Conservation (phyloP, 2,888 invertebrate species). For the Daptonema setosum region DNA sequence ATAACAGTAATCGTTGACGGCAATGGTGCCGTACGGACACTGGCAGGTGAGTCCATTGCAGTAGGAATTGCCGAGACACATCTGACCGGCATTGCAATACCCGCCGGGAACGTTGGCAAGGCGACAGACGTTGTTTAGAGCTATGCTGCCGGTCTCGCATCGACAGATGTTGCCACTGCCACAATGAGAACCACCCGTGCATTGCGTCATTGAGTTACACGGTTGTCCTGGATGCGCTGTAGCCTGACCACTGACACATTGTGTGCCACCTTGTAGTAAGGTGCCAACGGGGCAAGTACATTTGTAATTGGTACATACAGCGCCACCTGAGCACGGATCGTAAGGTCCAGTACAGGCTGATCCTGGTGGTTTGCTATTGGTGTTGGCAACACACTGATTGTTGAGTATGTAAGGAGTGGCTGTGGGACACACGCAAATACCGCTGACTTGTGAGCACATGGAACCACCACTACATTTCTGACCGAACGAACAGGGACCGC, state of each 20-base stretch:
- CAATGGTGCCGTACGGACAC: background rate
- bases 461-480: slow-evolving; percentile 21
- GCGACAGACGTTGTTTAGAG: background rate
- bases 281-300: slow-evolving; percentile 2
- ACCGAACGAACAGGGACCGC: slow-evolving; percentile 19
- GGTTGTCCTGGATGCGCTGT: slow-evolving; percentile 16
- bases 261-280: background rate
- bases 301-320: background rate
- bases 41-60: background rate
- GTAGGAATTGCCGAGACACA: background rate
- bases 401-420: background rate
- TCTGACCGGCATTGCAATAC: background rate
- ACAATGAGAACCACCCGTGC: slow-evolving; percentile 2
- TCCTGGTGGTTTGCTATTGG: slow-evolving; percentile 18
- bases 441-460: slow-evolving; percentile 11
- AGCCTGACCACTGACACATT: background rate
- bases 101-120: background rate
- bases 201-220: slow-evolving; percentile 13
- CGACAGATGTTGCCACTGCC: background rate
- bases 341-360: slow-evolving; percentile 15
- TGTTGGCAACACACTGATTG: slow-evolving; percentile 11
- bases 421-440: slow-evolving; percentile 24
- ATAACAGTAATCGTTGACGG: background rate
- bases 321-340: background rate
- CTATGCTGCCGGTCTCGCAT: background rate